phyloP scores from a whole-genome alignment of 1,140 invertebrate genomes.

The Nephila pilipes region DNA sequence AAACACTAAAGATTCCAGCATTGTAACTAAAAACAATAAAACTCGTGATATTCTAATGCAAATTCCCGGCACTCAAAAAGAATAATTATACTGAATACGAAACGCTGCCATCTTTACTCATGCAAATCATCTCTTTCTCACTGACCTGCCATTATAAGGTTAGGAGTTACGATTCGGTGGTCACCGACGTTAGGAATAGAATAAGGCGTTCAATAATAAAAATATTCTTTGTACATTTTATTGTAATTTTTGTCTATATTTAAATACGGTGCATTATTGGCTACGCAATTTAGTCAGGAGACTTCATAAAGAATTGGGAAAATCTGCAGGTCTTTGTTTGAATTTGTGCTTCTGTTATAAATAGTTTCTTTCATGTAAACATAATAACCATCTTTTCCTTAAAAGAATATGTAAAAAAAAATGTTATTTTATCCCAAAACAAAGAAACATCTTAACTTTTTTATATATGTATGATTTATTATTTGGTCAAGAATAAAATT shows the following conservation, averaged over 20 bases:
- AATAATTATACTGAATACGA: conserved; percentile 43
- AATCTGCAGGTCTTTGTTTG: not conserved
- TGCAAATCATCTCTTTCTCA: conserved; percentile 61
- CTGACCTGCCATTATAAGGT: conserved; percentile 55
- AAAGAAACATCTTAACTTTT: no score
- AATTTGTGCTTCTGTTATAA: no score
- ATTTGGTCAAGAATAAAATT: no score
- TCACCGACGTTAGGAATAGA: conserved; percentile 4
- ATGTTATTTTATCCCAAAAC: no score
- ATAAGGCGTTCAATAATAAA: conserved; percentile 25
- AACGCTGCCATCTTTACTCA: conserved; percentile 41
- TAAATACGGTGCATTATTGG: conserved; percentile 5
- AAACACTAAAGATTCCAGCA: conserved; percentile 43
- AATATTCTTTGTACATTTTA: not conserved
- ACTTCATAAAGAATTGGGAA: not conserved
- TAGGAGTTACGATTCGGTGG: conserved; percentile 56
- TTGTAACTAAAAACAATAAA: conserved; percentile 58
- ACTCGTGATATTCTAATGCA: conserved; percentile 52
- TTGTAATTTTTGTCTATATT: conserved; percentile 34
- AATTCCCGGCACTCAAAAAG: conserved; percentile 46
- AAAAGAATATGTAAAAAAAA: no score
- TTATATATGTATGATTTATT: no score
- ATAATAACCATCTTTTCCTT: no score
- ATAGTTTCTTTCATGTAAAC: no score
- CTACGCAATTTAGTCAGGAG: not conserved